Percentiles rank a stretch among this genome's conserved stretches.
Conservation (phyloP, 30 jellyfish, hydroid and myxozoan species). For the Sanderia malayensis region DNA sequence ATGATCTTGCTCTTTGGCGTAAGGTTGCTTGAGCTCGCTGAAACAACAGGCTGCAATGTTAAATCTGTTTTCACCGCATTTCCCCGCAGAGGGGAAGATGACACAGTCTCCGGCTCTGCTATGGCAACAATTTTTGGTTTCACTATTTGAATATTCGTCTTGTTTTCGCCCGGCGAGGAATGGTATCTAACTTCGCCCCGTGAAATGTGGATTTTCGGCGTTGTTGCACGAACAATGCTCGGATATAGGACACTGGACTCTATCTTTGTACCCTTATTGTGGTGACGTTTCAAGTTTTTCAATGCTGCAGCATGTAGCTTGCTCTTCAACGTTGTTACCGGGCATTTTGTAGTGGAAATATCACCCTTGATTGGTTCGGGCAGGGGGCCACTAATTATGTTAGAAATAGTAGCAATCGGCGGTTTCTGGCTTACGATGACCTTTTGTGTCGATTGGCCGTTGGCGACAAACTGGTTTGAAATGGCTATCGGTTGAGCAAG, state of each 20-base stretch:
- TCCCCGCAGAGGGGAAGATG: neutral
- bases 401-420: neutral
- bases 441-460: neutral
- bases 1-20: neutral
- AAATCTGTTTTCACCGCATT: neutral
- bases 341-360: conserved; percentile 17
- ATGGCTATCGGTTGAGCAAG: neutral
- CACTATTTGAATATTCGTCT: neutral
- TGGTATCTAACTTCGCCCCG: neutral
- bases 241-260: neutral
- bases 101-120: neutral
- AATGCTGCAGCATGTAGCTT: conserved; percentile 62
- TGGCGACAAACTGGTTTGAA: neutral
- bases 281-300: conserved; percentile 14
- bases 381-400: neutral
- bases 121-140: neutral
- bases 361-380: neutral
- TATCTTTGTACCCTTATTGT: neutral
- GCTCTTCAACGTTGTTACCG: conserved; percentile 60
- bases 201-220: neutral
- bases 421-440: neutral
- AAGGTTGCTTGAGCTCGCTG: neutral
- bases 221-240: neutral
- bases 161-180: neutral
- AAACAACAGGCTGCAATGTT: neutral